Percentiles rank a stretch among this genome's conserved stretches.
Evolutionary conservation across 1,140 invertebrate species (phyloP).

Genomic region (Calosoma granatense): DNA sequence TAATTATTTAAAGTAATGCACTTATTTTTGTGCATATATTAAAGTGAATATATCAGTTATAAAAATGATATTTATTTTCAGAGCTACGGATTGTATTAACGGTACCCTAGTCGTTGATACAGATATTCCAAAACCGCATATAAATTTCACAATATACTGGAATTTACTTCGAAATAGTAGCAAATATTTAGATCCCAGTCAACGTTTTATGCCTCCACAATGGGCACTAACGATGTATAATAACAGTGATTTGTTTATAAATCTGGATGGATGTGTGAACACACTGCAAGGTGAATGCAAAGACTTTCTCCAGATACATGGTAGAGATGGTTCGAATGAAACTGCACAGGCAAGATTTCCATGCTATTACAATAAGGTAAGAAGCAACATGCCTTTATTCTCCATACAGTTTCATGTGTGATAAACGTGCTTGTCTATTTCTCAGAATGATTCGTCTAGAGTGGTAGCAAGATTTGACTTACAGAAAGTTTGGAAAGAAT

Average conservation of each 20-base stretch:
- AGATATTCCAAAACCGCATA: slow-evolving; percentile 61
- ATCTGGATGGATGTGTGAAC: slow-evolving; percentile 82
- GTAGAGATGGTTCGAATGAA: slow-evolving; percentile 75
- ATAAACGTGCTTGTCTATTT: slow-evolving; percentile 14
- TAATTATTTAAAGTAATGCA: too few relatives aligned
- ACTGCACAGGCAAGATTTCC: slow-evolving; percentile 76
- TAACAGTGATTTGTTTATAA: slow-evolving; percentile 71
- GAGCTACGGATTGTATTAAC: slow-evolving; percentile 67
- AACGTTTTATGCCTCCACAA: slow-evolving; percentile 61
- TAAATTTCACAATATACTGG: slow-evolving; percentile 67
- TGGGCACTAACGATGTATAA: slow-evolving; percentile 71
- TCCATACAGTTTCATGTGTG: too few relatives aligned
- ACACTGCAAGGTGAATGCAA: slow-evolving; percentile 77
- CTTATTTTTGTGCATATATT: too few relatives aligned
- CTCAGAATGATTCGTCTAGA: slow-evolving; percentile 29
- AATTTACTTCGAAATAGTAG: slow-evolving; percentile 32
- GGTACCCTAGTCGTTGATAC: slow-evolving; percentile 61
- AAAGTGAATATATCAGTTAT: too few relatives aligned
- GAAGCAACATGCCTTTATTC: not conserved
- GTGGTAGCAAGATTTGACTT: slow-evolving; percentile 74
- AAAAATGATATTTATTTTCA: slow-evolving; percentile 23
- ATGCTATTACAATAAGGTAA: slow-evolving; percentile 55
- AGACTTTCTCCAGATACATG: slow-evolving; percentile 69
- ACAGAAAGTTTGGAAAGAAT: slow-evolving; percentile 64
- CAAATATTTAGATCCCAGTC: slow-evolving; percentile 42